Evolutionary conservation across 2,888 invertebrate species (phyloP).

Genomic region (Corbicula japonica): DNA sequence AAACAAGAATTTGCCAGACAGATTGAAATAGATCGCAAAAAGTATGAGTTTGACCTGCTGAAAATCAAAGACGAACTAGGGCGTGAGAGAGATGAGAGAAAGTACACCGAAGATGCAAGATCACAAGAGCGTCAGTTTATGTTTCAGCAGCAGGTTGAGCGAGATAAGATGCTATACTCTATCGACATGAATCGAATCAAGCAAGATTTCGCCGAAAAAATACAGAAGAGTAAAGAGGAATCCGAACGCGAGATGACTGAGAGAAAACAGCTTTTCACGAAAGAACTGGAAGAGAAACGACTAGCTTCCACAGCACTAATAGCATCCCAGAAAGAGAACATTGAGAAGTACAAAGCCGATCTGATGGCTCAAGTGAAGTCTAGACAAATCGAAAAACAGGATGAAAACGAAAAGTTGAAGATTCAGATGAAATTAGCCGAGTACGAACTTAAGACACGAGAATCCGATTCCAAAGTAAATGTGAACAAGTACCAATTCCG

Average conservation of each 20-base stretch:
- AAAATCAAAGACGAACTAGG: background rate
- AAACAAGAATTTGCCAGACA: background rate
- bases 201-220: background rate
- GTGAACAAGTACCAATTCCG: constrained; percentile 25
- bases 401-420: constrained; percentile 26
- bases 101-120: background rate
- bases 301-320: background rate
- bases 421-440: constrained; percentile 17
- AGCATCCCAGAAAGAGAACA: background rate
- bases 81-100: background rate
- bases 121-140: too few species aligned
- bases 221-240: background rate
- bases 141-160: too few species aligned
- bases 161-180: too few species aligned
- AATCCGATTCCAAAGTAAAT: background rate
- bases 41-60: background rate
- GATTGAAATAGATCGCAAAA: background rate
- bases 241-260: background rate
- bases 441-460: constrained; percentile 13
- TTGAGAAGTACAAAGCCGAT: constrained; percentile 22
- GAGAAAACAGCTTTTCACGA: background rate
- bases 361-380: constrained; percentile 19
- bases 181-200: background rate
- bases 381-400: constrained; percentile 23
- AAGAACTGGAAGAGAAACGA: background rate